A percentile compares a stretch with the other conserved stretches of the same genome.
Conservation (phyloP, 2,113 vertebrate genomes). For the Columbina picui region DNA sequence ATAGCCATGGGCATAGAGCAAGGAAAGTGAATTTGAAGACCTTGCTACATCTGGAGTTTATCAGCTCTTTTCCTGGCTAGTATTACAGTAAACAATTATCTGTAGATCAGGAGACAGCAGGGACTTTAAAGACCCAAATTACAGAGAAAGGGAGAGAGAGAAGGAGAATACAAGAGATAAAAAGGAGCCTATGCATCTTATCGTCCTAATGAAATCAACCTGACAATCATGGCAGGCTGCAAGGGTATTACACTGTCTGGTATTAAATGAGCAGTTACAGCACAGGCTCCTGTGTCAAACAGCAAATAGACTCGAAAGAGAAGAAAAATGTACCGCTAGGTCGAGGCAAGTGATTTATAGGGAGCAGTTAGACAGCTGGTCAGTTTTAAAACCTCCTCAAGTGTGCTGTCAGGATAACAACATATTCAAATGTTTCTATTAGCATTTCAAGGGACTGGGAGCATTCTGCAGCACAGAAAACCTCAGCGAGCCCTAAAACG, state of each 20-base stretch:
- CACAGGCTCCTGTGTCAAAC: slow-evolving; percentile 71
- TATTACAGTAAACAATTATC: slow-evolving; percentile 91
- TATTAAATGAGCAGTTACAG: slow-evolving; percentile 74
- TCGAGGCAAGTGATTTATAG: slow-evolving; percentile 53
- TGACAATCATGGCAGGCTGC: slow-evolving; percentile 76
- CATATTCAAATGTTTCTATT: slow-evolving; percentile 50
- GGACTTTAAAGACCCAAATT: slow-evolving; percentile 86
- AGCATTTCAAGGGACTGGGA: slow-evolving; percentile 32
- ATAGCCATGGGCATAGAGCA: slow-evolving; percentile 79
- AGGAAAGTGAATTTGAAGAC: slow-evolving; percentile 84
- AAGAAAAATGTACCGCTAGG: slow-evolving; percentile 52
- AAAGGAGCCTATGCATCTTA: slow-evolving; percentile 82
- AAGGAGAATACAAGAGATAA: slow-evolving; percentile 79
- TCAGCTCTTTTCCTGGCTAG: slow-evolving; percentile 89
- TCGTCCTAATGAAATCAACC: slow-evolving; percentile 85
- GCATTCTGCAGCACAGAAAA: neutral
- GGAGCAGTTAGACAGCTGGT: neutral
- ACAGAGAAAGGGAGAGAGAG: slow-evolving; percentile 78
- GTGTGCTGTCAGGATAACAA: slow-evolving; percentile 41
- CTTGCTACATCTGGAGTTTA: slow-evolving; percentile 91
- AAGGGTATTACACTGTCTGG: slow-evolving; percentile 73
- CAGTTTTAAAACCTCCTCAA: slow-evolving; percentile 37
- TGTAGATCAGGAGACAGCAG: slow-evolving; percentile 87
- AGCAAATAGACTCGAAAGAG: slow-evolving; percentile 68
- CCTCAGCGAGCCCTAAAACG: slow-evolving; percentile 16